These are phyloP conservation scores for Ciconia stormi DNA, from an alignment of 2,113 vertebrate species.

Conservation along the genomic window DNA sequence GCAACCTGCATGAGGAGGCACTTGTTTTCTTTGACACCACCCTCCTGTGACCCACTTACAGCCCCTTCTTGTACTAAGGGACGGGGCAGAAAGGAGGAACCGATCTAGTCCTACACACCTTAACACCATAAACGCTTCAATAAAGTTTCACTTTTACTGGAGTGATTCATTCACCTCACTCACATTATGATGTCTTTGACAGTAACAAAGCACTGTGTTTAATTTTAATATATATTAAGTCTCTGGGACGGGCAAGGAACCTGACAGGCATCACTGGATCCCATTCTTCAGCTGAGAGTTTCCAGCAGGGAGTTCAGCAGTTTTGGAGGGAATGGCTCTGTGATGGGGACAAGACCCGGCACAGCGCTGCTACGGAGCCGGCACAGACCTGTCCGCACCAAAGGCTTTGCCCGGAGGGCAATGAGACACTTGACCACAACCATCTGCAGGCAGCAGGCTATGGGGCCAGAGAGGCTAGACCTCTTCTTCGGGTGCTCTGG, in stretches of 20 bases:
- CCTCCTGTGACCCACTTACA: not conserved
- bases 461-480: too few relatives aligned
- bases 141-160: not conserved
- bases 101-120: not conserved
- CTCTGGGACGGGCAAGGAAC: not conserved
- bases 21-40: not conserved
- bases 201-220: not conserved
- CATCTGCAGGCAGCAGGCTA: not conserved
- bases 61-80: not conserved
- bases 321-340: not conserved
- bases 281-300: not conserved
- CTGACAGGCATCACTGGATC: not conserved
- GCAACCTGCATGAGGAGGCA: not conserved
- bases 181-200: not conserved
- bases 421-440: not conserved
- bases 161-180: not conserved
- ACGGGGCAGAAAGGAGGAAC: not conserved
- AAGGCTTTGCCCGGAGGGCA: not conserved
- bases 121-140: not conserved
- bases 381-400: not conserved
- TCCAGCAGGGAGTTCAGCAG: not conserved
- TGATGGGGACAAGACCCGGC: not conserved
- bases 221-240: not conserved
- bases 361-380: rapidly evolving
- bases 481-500: not conserved